These are phyloP conservation scores for Scaptomyza polygonia DNA, from an alignment of 2,888 invertebrate species.

Conservation along the genomic window DNA sequence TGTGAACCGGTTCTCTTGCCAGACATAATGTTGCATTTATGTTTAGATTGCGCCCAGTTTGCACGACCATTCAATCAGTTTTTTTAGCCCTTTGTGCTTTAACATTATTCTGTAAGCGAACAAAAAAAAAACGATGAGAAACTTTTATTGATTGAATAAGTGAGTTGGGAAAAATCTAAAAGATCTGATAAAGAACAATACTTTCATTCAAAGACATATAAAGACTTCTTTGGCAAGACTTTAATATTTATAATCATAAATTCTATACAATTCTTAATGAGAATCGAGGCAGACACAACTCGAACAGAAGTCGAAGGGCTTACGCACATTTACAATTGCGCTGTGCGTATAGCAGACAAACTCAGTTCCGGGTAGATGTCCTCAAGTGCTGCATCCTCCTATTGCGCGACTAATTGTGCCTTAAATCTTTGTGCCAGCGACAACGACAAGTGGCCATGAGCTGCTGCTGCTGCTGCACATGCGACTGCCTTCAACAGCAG, in stretches of 20 bases:
- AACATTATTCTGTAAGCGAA: conserved; percentile 52
- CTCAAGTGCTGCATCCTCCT: conserved; percentile 42
- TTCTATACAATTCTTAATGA: background rate
- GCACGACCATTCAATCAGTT: conserved; percentile 55
- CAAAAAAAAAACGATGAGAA: background rate
- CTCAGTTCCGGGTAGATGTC: conserved; percentile 47
- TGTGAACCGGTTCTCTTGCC: conserved; percentile 53
- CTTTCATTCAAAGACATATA: no score
- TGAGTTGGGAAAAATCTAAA: no score
- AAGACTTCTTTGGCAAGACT: background rate
- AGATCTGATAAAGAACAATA: background rate
- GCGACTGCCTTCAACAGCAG: conserved; percentile 37
- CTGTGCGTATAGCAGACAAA: conserved; percentile 21
- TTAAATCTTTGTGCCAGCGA: conserved; percentile 46
- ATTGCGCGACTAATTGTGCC: conserved; percentile 64
- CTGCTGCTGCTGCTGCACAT: conserved; percentile 40
- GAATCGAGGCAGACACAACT: conserved; percentile 9
- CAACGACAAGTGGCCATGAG: conserved; percentile 43
- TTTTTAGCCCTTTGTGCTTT: conserved; percentile 32
- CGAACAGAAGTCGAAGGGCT: conserved; percentile 3
- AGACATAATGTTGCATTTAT: conserved; percentile 78
- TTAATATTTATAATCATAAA: background rate
- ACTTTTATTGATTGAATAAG: background rate
- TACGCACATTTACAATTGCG: conserved; percentile 23
- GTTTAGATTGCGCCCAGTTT: conserved; percentile 15